Evolutionary conservation across 2,888 invertebrate genomes (phyloP).

Genomic region (Craniophora ligustri): DNA sequence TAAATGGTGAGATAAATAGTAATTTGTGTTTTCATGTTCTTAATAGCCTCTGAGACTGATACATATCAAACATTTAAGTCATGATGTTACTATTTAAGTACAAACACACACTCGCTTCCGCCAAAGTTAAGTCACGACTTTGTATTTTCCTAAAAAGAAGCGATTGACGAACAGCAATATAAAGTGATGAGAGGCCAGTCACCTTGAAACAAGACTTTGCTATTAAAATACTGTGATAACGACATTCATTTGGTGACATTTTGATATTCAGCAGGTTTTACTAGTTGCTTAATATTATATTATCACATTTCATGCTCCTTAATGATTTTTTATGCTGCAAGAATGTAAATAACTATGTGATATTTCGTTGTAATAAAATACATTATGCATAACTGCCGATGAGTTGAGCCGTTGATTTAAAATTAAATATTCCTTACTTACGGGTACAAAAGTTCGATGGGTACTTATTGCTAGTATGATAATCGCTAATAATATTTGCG

Average conservation of each 20-base stretch:
- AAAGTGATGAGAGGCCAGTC: not conserved
- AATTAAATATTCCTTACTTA: slow-evolving; percentile 29
- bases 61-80: slow-evolving; percentile 39
- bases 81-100: slow-evolving; percentile 43
- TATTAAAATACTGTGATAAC: slow-evolving; percentile 21
- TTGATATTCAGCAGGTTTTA: slow-evolving; percentile 60
- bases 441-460: slow-evolving; percentile 25
- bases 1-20: slow-evolving; percentile 35
- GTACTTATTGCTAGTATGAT: slow-evolving; percentile 51
- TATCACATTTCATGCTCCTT: slow-evolving; percentile 53
- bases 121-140: slow-evolving; percentile 30
- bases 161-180: not conserved
- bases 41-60: slow-evolving; percentile 38
- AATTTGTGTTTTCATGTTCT: slow-evolving; percentile 37
- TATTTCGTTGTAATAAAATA: slow-evolving; percentile 56
- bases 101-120: slow-evolving; percentile 28
- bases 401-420: slow-evolving; percentile 6
- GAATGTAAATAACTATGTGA: slow-evolving; percentile 56
- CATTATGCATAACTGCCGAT: slow-evolving; percentile 41
- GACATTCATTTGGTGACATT: slow-evolving; percentile 55
- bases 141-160: slow-evolving; percentile 21
- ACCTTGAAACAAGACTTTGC: slow-evolving; percentile 18
- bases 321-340: slow-evolving; percentile 53
- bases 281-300: slow-evolving; percentile 65
- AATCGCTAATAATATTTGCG: slow-evolving; percentile 63